Conservation (phyloP, 2,888 invertebrate genomes). For the Drosophila fulvimacula region DNA sequence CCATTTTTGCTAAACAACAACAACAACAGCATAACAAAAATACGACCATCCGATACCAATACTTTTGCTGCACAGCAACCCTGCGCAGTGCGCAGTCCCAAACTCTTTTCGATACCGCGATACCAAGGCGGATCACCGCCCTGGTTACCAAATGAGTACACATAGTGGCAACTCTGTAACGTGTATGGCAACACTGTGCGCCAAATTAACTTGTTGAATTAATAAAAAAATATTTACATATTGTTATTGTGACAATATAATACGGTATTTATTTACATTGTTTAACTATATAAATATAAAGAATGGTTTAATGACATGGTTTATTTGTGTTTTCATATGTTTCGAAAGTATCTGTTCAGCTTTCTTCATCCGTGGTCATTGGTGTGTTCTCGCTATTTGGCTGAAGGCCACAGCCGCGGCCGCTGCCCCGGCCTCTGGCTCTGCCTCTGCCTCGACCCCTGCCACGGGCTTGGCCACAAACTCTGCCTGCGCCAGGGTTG, state of each 20-base stretch:
- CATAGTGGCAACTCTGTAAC: background rate
- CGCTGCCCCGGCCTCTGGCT: background rate
- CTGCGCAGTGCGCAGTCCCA: conserved; percentile 52
- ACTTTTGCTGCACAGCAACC: conserved; percentile 48
- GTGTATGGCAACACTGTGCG: conserved; percentile 8
- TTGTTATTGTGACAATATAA: background rate
- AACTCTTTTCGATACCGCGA: conserved; percentile 22
- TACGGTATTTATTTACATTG: background rate
- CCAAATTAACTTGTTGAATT: conserved; percentile 26
- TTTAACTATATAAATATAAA: background rate
- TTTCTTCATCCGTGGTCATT: background rate
- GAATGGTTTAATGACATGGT: background rate
- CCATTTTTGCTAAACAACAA: conserved; percentile 71
- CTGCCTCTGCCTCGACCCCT: background rate
- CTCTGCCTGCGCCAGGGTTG: background rate
- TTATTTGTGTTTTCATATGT: background rate
- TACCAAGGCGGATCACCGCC: conserved; percentile 15
- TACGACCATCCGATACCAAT: conserved; percentile 54
- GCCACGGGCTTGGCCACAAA: background rate
- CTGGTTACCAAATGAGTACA: conserved; percentile 16
- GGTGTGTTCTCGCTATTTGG: background rate
- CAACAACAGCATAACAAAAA: conserved; percentile 61
- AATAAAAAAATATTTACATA: background rate
- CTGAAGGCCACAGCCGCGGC: background rate
- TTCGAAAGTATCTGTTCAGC: background rate